A percentile compares a stretch with the other conserved stretches of the same genome.
Evolutionary conservation across 2,888 invertebrate species (phyloP).

Genomic region (Lasioglossum morio): DNA sequence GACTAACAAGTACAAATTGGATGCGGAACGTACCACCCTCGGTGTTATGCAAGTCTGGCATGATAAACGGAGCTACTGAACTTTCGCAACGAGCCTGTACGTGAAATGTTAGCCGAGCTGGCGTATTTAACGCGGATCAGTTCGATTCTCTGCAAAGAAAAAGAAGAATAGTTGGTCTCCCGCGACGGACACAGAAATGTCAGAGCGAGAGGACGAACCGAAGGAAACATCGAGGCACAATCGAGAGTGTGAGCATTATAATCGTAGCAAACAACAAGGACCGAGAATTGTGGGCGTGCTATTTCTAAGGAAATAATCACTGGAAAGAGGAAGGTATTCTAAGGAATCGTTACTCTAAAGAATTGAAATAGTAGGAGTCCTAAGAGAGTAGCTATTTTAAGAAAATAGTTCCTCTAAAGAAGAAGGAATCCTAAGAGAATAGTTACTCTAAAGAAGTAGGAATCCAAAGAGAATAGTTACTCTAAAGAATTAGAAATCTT

Average conservation of each 20-base stretch:
- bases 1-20: background rate
- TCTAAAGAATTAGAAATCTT: no score
- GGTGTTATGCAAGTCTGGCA: background rate
- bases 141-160: background rate
- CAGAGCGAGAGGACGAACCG: slow-evolving; percentile 11
- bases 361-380: no score
- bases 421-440: no score
- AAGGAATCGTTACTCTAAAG: no score
- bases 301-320: no score
- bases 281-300: background rate
- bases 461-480: no score
- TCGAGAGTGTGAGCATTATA: slow-evolving; percentile 4
- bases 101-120: slow-evolving; percentile 38
- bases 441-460: no score
- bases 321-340: no score
- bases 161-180: background rate
- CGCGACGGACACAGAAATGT: slow-evolving; percentile 28
- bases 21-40: slow-evolving; percentile 1
- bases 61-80: slow-evolving; percentile 32
- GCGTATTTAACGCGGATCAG: slow-evolving; percentile 25
- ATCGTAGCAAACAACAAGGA: background rate
- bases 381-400: no score
- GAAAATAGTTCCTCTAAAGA: no score
- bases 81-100: slow-evolving; percentile 33
- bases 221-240: background rate